Percentiles rank a stretch among this genome's conserved stretches.
These are phyloP conservation scores for Geopemphigus sp. DNA, from an alignment of 1,140 invertebrate species.

Conservation along the genomic window DNA sequence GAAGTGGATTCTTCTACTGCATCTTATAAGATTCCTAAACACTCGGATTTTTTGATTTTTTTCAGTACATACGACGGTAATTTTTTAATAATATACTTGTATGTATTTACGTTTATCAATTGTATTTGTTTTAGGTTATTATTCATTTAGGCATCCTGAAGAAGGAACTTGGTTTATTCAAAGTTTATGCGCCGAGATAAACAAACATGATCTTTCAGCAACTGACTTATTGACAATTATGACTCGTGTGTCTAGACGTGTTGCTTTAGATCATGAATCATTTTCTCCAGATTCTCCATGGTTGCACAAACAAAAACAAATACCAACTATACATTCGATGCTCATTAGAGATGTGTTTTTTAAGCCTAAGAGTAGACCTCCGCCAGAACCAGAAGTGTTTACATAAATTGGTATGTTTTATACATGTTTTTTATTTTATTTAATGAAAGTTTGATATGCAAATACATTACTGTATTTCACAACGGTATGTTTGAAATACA, in stretches of 20 bases:
- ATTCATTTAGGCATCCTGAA: conserved; percentile 67
- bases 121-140: conserved; percentile 60
- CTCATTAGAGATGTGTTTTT: conserved; percentile 65
- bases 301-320: conserved; percentile 66
- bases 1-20: conserved; percentile 53
- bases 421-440: not conserved
- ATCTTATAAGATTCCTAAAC: conserved; percentile 65
- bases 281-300: conserved; percentile 57
- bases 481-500: not conserved
- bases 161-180: conserved; percentile 73
- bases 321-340: conserved; percentile 67
- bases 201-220: conserved; percentile 56
- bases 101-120: not conserved
- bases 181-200: conserved; percentile 62
- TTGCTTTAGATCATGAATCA: conserved; percentile 64
- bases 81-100: not conserved
- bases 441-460: not conserved
- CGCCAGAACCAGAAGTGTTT: conserved; percentile 24
- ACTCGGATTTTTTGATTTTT: conserved; percentile 71
- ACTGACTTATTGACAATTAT: conserved; percentile 65
- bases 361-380: conserved; percentile 54
- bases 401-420: not conserved
- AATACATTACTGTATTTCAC: conserved; percentile 9
- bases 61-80: conserved; percentile 69
- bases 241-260: conserved; percentile 64